phyloP scores from a whole-genome alignment of 2,888 invertebrate species.

The Priocnemis perturbator region DNA sequence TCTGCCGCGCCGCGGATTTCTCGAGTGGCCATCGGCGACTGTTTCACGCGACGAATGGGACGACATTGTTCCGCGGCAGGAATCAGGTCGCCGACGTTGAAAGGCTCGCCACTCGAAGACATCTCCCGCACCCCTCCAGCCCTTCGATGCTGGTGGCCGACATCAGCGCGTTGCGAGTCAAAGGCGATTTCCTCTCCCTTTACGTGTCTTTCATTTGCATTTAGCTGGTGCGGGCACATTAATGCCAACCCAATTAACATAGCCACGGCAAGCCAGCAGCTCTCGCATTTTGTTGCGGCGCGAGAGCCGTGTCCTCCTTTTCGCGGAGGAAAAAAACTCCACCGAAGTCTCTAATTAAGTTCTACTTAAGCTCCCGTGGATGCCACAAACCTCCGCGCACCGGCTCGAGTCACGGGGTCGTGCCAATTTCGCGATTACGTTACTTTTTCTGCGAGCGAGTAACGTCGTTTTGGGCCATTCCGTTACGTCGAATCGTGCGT shows the following conservation, averaged over 20 bases:
- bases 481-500: too few species aligned
- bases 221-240: conserved; percentile 44
- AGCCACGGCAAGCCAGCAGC: conserved; percentile 33
- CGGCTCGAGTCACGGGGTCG: conserved; percentile 64
- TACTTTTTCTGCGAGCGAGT: conserved; percentile 52
- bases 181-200: conserved; percentile 37
- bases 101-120: conserved; percentile 6
- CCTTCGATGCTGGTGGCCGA: conserved; percentile 12
- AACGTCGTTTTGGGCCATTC: not conserved
- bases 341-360: conserved; percentile 51
- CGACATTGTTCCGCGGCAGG: not conserved
- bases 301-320: conserved; percentile 45
- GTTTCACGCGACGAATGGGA: not conserved
- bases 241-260: conserved; percentile 54
- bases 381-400: conserved; percentile 38
- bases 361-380: conserved; percentile 35
- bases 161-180: conserved; percentile 31
- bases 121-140: not conserved
- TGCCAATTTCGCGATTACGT: conserved; percentile 64
- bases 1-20: not conserved
- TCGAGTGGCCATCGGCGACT: conserved; percentile 2
- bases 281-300: conserved; percentile 46
- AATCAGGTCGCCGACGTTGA: conserved; percentile 4
- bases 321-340: conserved; percentile 35
- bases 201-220: conserved; percentile 46